Evolutionary conservation across 2,888 invertebrate genomes (phyloP).

Genomic region (Ischnura elegans): DNA sequence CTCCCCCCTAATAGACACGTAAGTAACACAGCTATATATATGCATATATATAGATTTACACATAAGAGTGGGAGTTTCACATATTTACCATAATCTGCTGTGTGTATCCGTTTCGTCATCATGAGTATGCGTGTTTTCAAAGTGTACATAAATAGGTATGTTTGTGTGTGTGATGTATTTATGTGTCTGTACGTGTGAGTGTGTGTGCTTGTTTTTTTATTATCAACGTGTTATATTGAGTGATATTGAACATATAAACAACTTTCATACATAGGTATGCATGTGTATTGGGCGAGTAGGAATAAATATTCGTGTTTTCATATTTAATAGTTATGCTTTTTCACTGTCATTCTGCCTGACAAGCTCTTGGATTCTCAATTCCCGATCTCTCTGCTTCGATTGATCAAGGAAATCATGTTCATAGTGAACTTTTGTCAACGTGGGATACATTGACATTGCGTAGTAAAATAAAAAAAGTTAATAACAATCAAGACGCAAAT

Average conservation of each 20-base stretch:
- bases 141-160: constrained; percentile 1
- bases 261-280: constrained; percentile 1
- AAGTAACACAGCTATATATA: constrained; percentile 56
- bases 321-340: not conserved
- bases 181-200: not conserved
- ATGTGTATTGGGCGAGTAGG: not conserved
- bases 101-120: constrained; percentile 56
- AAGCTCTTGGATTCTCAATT: constrained; percentile 42
- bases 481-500: not conserved
- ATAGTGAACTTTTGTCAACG: not conserved
- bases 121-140: constrained; percentile 57
- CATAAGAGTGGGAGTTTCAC: constrained; percentile 66
- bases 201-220: constrained; percentile 22
- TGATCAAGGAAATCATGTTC: not conserved
- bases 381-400: constrained; percentile 7
- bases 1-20: constrained; percentile 59
- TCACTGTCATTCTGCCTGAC: constrained; percentile 58
- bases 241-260: constrained; percentile 6
- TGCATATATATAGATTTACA: constrained; percentile 62
- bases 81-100: constrained; percentile 58
- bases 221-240: not conserved
- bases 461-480: not conserved
- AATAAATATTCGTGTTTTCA: not conserved
- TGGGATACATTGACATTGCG: not conserved
- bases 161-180: not conserved